phyloP scores from a whole-genome alignment of 2,888 invertebrate genomes.

The Heliconius hortense region DNA sequence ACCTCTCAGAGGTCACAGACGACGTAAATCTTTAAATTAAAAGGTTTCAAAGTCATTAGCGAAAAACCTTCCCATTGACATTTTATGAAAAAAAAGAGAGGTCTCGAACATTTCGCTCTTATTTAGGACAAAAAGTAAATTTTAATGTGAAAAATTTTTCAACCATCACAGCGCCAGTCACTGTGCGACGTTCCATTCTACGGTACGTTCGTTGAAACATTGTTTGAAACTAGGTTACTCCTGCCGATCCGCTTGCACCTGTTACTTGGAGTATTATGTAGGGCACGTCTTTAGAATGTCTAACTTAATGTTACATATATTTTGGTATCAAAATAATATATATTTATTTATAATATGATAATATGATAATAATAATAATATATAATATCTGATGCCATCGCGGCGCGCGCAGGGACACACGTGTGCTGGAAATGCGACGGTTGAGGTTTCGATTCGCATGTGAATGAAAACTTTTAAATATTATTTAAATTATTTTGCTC shows the following conservation, averaged over 20 bases:
- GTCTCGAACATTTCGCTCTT: conserved; percentile 22
- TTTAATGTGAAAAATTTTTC: conserved; percentile 28
- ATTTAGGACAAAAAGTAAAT: conserved; percentile 33
- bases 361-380: no score
- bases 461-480: no score
- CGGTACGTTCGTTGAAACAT: conserved; percentile 18
- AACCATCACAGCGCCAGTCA: conserved; percentile 33
- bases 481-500: no score
- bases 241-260: conserved; percentile 13
- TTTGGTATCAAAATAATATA: no score
- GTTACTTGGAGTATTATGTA: conserved; percentile 6
- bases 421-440: no score
- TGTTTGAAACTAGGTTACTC: conserved; percentile 26
- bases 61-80: conserved; percentile 23
- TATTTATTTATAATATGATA: no score
- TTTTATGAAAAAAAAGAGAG: conserved; percentile 16
- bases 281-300: neutral
- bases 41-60: conserved; percentile 26
- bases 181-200: conserved; percentile 23
- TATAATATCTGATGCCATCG: no score
- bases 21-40: conserved; percentile 21
- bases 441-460: no score
- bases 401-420: no score
- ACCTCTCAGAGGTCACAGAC: conserved; percentile 12
- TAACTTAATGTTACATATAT: neutral